Conservation (phyloP, 2,888 invertebrate genomes). For the Nemotelus nigrinus region DNA sequence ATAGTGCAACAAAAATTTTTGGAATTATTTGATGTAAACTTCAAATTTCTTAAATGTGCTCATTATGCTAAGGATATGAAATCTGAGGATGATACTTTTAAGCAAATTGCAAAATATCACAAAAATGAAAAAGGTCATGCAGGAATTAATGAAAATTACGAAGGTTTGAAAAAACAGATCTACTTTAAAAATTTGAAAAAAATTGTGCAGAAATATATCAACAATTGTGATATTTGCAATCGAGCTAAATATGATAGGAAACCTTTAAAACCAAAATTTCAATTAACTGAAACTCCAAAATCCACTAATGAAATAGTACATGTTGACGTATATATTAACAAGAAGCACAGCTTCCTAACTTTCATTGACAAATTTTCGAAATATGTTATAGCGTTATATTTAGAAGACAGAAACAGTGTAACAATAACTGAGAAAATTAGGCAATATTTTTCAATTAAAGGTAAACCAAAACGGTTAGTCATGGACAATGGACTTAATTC, state of each 20-base stretch:
- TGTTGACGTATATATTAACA: no score
- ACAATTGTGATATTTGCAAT: not conserved
- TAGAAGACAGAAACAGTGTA: no score
- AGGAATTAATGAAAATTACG: slow-evolving; percentile 23
- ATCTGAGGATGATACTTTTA: slow-evolving; percentile 45
- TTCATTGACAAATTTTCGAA: no score
- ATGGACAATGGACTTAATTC: no score
- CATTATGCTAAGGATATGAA: slow-evolving; percentile 47
- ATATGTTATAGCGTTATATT: no score
- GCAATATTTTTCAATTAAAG: no score
- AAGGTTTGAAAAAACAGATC: not conserved
- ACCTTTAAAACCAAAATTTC: not conserved
- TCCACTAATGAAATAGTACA: no score
- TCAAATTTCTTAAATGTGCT: slow-evolving; percentile 48
- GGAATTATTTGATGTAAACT: not conserved
- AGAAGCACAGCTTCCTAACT: no score
- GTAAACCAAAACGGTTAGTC: no score
- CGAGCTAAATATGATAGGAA: not conserved
- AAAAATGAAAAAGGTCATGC: slow-evolving; percentile 13
- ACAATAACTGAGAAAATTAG: no score
- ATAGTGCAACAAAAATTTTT: slow-evolving; percentile 13
- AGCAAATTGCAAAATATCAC: slow-evolving; percentile 43
- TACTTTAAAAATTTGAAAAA: slow-evolving; percentile 7
- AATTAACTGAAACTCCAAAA: no score
- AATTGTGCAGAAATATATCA: slow-evolving; percentile 13